Evolutionary conservation across 2,113 vertebrate genomes (phyloP).

Genomic region (Myocastor coypus): DNA sequence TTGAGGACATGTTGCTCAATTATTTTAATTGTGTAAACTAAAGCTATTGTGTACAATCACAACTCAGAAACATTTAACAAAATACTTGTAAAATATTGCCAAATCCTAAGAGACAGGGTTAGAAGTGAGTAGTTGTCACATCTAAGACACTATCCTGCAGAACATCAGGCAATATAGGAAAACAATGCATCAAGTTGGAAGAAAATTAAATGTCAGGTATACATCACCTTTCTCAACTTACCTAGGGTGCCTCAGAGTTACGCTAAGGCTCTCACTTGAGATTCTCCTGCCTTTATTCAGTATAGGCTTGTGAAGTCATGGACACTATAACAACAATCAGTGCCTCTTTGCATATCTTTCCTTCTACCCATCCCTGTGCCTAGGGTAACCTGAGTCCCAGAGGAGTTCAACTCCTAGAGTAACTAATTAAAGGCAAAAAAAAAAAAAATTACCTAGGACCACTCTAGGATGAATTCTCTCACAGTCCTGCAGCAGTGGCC

Average conservation of each 20-base stretch:
- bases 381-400: not conserved
- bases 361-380: not conserved
- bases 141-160: not conserved
- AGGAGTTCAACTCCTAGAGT: not conserved
- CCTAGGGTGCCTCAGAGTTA: not conserved
- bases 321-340: not conserved
- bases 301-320: not conserved
- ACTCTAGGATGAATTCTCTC: not conserved
- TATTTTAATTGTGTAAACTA: not conserved
- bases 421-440: constrained; percentile 39
- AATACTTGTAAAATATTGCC: not conserved
- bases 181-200: not conserved
- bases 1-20: not conserved
- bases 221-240: not conserved
- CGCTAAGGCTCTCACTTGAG: not conserved
- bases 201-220: not conserved
- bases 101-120: not conserved
- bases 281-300: not conserved
- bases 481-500: not conserved
- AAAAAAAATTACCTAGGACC: not conserved
- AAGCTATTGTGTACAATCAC: not conserved
- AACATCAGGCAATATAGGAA: not conserved
- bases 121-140: not conserved
- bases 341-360: not conserved
- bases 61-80: not conserved